Evolutionary conservation across 1,140 invertebrate genomes (phyloP).

Genomic region (Cyphomyrmex costatus): DNA sequence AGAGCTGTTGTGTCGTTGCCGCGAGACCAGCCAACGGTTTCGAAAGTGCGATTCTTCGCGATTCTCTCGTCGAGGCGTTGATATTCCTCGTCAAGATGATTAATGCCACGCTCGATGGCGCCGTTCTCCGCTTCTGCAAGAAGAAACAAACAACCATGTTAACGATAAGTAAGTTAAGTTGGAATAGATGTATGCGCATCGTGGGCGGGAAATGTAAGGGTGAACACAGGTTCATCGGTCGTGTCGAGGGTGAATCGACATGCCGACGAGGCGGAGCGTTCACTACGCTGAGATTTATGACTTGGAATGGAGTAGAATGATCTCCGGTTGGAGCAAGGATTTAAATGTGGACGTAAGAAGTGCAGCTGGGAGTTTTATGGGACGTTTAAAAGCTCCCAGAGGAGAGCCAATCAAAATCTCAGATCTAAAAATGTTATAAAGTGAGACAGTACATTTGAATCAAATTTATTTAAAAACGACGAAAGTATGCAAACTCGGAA

Average conservation of each 20-base stretch:
- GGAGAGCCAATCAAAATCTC: constrained; percentile 43
- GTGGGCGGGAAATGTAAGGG: constrained; percentile 15
- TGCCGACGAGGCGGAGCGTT: constrained; percentile 42
- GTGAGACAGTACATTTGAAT: not conserved
- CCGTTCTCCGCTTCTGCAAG: constrained; percentile 72
- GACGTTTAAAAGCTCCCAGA: constrained; percentile 8
- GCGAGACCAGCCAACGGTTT: constrained; percentile 1
- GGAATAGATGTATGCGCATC: not conserved
- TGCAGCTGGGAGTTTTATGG: constrained; percentile 36
- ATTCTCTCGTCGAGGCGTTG: constrained; percentile 52
- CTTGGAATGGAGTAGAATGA: constrained; percentile 37
- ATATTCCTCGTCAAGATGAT: constrained; percentile 70
- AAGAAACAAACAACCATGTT: constrained; percentile 64
- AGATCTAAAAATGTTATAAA: constrained; percentile 11
- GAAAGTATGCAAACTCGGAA: not conserved
- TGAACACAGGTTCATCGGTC: constrained; percentile 45
- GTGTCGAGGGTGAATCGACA: constrained; percentile 56
- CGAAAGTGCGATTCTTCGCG: constrained; percentile 52
- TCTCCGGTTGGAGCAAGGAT: constrained; percentile 34
- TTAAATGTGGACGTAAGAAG: constrained; percentile 54
- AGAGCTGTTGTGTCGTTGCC: constrained; percentile 30
- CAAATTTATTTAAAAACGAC: not conserved
- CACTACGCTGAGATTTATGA: constrained; percentile 37
- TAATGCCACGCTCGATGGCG: constrained; percentile 72
- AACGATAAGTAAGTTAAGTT: constrained; percentile 25